phyloP scores from a whole-genome alignment of 2,113 vertebrate species.

The Platysternon megacephalum region DNA sequence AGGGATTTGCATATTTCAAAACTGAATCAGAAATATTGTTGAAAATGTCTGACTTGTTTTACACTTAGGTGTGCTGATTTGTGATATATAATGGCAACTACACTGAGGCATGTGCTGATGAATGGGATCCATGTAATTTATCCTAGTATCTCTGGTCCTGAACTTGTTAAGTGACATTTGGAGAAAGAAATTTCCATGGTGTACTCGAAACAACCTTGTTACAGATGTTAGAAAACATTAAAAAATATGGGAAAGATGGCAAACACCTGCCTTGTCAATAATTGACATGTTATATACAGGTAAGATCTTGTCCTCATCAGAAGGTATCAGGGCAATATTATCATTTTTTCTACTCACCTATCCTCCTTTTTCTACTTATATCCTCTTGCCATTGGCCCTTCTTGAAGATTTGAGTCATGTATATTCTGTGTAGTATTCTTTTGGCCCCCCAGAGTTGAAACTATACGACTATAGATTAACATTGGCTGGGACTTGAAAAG shows the following conservation, averaged over 20 bases:
- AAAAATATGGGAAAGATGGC: background rate
- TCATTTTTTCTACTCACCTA: conserved; percentile 4
- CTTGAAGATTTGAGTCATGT: background rate
- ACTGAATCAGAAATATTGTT: background rate
- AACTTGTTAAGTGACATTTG: background rate
- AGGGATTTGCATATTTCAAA: background rate
- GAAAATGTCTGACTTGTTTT: background rate
- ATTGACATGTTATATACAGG: conserved; percentile 34
- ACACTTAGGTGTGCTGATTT: background rate
- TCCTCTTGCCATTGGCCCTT: no score
- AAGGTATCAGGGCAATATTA: background rate
- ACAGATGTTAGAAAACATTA: background rate
- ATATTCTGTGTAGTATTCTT: background rate
- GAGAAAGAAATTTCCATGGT: background rate
- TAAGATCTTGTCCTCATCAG: background rate
- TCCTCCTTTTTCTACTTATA: background rate
- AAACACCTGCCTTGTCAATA: conserved; percentile 16
- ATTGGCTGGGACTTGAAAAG: background rate
- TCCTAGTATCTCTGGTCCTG: accelerated
- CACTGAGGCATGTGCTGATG: background rate
- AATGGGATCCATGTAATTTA: background rate
- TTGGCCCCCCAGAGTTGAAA: background rate
- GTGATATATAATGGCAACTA: background rate
- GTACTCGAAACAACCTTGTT: background rate
- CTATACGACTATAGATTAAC: background rate